Evolutionary conservation across 2,797 vertebrate species (phyloP).

Genomic region (Glyptemys insculpta): DNA sequence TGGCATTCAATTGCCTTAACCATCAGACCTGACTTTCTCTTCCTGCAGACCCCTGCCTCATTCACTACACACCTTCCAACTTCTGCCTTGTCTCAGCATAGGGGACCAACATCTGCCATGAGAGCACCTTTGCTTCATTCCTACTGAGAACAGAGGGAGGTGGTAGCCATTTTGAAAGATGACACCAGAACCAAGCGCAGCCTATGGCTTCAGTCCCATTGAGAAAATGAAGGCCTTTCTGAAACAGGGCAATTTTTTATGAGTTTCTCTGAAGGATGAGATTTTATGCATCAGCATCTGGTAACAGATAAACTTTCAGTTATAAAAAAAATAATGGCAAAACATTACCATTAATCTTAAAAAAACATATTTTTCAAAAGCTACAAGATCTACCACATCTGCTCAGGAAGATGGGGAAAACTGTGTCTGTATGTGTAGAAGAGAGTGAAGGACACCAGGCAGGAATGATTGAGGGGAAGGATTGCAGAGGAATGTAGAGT

Average conservation of each 20-base stretch:
- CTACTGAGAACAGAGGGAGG: background rate
- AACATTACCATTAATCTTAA: background rate
- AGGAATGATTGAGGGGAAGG: too few relatives aligned
- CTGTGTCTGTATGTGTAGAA: too few relatives aligned
- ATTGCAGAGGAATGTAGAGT: too few relatives aligned
- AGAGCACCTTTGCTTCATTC: background rate
- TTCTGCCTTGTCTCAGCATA: background rate
- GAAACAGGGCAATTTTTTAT: background rate
- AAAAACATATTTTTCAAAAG: background rate
- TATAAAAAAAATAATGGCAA: background rate
- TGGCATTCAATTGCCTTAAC: too few relatives aligned
- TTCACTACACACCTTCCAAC: too few relatives aligned
- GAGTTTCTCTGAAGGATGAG: background rate
- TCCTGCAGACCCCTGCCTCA: too few relatives aligned
- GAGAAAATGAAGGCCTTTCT: background rate
- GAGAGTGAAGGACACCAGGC: too few relatives aligned
- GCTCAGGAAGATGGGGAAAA: background rate
- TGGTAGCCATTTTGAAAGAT: background rate
- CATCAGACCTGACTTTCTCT: too few relatives aligned
- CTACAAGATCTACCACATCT: background rate
- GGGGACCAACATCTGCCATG: accelerated
- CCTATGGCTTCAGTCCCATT: background rate
- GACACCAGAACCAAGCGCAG: background rate
- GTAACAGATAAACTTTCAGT: background rate
- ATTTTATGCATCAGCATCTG: too few relatives aligned